These are phyloP conservation scores for Lasioglossum marginatum DNA, from an alignment of 2,888 invertebrate genomes.

Conservation along the genomic window DNA sequence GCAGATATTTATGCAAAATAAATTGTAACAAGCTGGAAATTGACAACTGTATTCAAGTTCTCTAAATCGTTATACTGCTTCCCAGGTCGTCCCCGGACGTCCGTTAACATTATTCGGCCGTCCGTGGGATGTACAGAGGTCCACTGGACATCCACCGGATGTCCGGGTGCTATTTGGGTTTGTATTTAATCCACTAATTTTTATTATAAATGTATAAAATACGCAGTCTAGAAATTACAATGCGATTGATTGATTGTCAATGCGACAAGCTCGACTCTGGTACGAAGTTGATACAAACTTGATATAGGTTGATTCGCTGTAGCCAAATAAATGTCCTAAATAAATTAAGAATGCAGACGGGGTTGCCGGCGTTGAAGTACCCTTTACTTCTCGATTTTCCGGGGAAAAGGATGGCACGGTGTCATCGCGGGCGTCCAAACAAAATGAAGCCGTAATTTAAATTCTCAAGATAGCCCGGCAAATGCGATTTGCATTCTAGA, in stretches of 20 bases:
- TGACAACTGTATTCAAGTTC: too few species aligned
- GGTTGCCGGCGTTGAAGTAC: background rate
- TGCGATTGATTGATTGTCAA: background rate
- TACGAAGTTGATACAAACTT: background rate
- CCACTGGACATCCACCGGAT: too few species aligned
- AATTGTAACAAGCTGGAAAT: too few species aligned
- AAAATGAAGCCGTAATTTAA: slow-evolving; percentile 50
- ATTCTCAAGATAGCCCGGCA: slow-evolving; percentile 33
- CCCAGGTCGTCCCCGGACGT: too few species aligned
- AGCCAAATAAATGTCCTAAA: background rate
- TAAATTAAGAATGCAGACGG: background rate
- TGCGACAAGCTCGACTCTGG: background rate
- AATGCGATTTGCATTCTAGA: slow-evolving; percentile 34
- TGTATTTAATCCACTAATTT: background rate
- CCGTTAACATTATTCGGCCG: too few species aligned
- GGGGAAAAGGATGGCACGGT: background rate
- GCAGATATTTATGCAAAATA: too few species aligned
- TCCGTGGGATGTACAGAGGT: too few species aligned
- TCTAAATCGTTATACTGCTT: too few species aligned
- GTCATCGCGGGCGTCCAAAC: slow-evolving; percentile 19
- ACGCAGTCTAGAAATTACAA: too few species aligned
- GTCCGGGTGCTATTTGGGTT: too few species aligned
- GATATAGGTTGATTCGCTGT: background rate
- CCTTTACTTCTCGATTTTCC: background rate
- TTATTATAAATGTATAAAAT: background rate